Evolutionary conservation across 2,888 invertebrate genomes (phyloP).

Genomic region (Folsomia candida): DNA sequence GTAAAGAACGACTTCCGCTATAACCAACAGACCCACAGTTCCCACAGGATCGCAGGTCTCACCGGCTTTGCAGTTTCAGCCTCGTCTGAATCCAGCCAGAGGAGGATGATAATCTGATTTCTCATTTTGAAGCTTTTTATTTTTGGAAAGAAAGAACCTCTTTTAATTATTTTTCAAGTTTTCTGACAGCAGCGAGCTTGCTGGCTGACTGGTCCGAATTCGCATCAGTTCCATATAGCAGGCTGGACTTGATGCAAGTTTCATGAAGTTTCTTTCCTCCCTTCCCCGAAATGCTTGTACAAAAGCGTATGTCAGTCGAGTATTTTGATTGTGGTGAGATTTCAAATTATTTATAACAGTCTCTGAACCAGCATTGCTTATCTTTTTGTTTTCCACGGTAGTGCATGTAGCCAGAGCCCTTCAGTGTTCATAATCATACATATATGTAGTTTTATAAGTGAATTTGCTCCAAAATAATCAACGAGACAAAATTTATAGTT

Average conservation of each 20-base stretch:
- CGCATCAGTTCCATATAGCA: neutral
- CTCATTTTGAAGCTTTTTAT: slow-evolving; percentile 7
- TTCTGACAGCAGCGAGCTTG: neutral
- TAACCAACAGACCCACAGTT: neutral
- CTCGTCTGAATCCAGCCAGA: neutral
- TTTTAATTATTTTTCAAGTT: slow-evolving; percentile 3
- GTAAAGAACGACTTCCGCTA: neutral
- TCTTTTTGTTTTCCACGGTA: too few species aligned
- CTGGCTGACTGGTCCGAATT: neutral
- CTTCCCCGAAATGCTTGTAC: too few species aligned
- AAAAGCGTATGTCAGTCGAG: neutral
- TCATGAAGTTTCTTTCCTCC: too few species aligned
- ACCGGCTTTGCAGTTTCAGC: neutral
- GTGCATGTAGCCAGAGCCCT: too few species aligned
- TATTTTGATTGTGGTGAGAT: too few species aligned
- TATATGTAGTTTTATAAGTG: too few species aligned
- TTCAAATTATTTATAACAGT: too few species aligned
- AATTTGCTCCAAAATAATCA: too few species aligned
- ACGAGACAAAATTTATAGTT: too few species aligned
- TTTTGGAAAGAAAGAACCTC: neutral
- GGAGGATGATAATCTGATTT: neutral
- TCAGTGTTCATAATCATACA: too few species aligned
- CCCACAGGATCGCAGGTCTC: slow-evolving; percentile 1
- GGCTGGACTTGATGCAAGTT: neutral
- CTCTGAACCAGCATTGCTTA: too few species aligned